These are phyloP conservation scores for Trichonephila inaurata DNA, from an alignment of 1,140 invertebrate genomes.

Conservation along the genomic window DNA sequence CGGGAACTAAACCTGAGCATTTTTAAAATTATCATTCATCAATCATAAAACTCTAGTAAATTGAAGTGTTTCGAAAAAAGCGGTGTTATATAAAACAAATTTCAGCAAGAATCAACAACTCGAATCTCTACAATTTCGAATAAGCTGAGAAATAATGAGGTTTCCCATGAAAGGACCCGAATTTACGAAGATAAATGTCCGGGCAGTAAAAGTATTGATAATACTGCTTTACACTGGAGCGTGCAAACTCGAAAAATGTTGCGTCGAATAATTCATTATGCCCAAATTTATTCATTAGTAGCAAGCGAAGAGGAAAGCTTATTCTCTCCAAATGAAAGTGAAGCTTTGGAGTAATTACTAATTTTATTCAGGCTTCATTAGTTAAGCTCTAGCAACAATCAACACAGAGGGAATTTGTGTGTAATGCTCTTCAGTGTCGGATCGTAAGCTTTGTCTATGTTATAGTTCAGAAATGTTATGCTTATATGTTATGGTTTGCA, in stretches of 20 bases:
- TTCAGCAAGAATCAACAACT: constrained; percentile 45
- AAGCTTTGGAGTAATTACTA: too few relatives aligned
- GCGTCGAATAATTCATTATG: constrained; percentile 52
- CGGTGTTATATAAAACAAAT: not conserved
- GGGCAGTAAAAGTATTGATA: constrained; percentile 54
- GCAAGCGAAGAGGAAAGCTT: not conserved
- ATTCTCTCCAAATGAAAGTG: too few relatives aligned
- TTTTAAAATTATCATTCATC: not conserved
- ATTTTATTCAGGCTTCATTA: too few relatives aligned
- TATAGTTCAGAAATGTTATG: too few relatives aligned
- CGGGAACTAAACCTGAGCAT: too few relatives aligned
- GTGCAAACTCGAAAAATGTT: constrained; percentile 39
- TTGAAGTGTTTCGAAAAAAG: not conserved
- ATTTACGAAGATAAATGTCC: constrained; percentile 48
- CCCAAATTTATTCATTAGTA: constrained; percentile 49
- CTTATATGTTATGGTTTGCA: too few relatives aligned
- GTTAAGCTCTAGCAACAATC: too few relatives aligned
- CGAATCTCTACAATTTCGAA: not conserved
- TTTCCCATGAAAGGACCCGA: constrained; percentile 42
- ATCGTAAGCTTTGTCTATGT: too few relatives aligned
- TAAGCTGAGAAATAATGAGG: constrained; percentile 15
- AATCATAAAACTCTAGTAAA: not conserved
- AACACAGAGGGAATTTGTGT: too few relatives aligned
- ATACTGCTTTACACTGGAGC: constrained; percentile 37
- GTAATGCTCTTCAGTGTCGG: too few relatives aligned